These are phyloP conservation scores for Syngnathus acus DNA, from an alignment of 2,797 vertebrate species.

Conservation along the genomic window DNA sequence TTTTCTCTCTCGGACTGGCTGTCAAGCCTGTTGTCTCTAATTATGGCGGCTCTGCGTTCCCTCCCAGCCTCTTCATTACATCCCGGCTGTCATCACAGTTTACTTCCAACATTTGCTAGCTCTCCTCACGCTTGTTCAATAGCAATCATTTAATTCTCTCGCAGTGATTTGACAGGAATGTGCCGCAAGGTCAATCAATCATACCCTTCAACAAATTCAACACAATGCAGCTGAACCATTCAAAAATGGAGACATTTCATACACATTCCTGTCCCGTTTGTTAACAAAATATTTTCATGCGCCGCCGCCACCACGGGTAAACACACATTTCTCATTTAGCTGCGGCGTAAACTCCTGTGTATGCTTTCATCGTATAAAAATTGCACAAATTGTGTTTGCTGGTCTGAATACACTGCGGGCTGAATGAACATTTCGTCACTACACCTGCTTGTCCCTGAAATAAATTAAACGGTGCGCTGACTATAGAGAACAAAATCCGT, in stretches of 20 bases:
- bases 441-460: conserved; percentile 19
- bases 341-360: conserved; percentile 11
- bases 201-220: neutral
- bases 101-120: conserved; percentile 41
- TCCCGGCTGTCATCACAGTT: conserved; percentile 53
- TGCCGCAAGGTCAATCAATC: conserved; percentile 4
- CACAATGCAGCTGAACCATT: neutral
- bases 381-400: conserved; percentile 7
- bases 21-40: conserved; percentile 43
- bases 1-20: conserved; percentile 14
- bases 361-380: conserved; percentile 3
- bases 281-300: neutral
- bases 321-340: conserved; percentile 6
- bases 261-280: neutral
- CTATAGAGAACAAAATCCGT: neutral
- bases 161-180: conserved; percentile 24
- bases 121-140: conserved; percentile 34
- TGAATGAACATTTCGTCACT: conserved; percentile 17
- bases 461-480: conserved; percentile 6
- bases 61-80: conserved; percentile 53
- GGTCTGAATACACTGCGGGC: conserved; percentile 11
- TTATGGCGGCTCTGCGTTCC: conserved; percentile 45
- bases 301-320: neutral
- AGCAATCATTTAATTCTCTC: conserved; percentile 31
- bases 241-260: neutral